phyloP scores from a whole-genome alignment of 2,797 vertebrate genomes.

The Clarias pachynema region DNA sequence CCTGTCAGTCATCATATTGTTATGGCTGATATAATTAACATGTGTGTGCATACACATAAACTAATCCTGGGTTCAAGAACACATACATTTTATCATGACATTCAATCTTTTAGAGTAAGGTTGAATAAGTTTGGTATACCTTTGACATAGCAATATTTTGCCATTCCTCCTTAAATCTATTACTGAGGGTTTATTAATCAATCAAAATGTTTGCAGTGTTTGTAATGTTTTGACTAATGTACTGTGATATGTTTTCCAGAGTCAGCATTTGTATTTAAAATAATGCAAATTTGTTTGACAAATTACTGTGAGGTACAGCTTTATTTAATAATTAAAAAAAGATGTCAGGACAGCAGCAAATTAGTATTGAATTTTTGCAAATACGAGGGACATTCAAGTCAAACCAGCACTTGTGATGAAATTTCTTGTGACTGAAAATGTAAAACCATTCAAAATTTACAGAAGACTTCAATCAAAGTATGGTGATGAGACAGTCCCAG shows the following conservation, averaged over 20 bases:
- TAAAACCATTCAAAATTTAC: too few relatives aligned
- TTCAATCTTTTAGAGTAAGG: background rate
- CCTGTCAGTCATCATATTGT: too few relatives aligned
- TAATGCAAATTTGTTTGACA: conserved; percentile 39
- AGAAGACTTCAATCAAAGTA: too few relatives aligned
- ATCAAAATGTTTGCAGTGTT: conserved; percentile 38
- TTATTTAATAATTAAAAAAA: conserved; percentile 19
- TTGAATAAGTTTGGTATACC: background rate
- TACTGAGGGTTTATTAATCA: background rate
- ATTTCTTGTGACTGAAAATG: too few relatives aligned
- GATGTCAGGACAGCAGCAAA: conserved; percentile 44
- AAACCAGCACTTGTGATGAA: too few relatives aligned
- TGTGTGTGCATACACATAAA: background rate
- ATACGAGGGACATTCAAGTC: too few relatives aligned
- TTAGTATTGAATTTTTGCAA: too few relatives aligned
- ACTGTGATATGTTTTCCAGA: conserved; percentile 38
- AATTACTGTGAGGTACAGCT: conserved; percentile 47
- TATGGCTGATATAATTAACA: too few relatives aligned
- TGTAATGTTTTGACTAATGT: conserved; percentile 23
- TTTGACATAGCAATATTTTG: background rate
- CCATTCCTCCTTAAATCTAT: background rate
- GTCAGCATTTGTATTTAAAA: conserved; percentile 39
- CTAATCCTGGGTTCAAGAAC: background rate
- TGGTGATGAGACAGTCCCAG: too few relatives aligned
- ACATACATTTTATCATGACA: background rate